Base-by-base conservation (phyloP, 2,888 invertebrate genomes). In the Drosophila rellima region DNA sequence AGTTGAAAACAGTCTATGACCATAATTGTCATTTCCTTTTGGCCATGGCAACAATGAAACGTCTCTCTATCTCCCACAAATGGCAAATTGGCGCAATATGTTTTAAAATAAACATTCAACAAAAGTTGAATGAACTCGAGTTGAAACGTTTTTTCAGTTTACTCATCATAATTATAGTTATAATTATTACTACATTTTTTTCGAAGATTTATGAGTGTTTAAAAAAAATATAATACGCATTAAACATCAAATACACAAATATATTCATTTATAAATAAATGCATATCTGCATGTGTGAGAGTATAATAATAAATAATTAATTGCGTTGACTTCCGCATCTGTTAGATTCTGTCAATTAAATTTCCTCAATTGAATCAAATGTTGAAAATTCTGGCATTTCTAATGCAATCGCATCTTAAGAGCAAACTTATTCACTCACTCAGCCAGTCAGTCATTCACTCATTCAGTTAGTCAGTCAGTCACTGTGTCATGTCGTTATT, bases 311-410 rank as follows among this genome's bases (percentile, higher is more conserved):
- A 47, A 47, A 45, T 59, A 47, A 31, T 65, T 37, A 39, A 42
- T 54, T 59, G 18, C 13, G 13, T 13, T 55, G 44, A 67, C 56
- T 75, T 75, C 78, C 75, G 75, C 78, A 63, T 66, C 44, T 62
- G 74, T 20, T 47, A 35, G 59, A 35, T 47, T 63, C 31, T 59
- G 17, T 47, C 72, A 73, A 72, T 72, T 72, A 57, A 72, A 62
- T 62, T 54, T 56, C 54, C 52, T 35, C 55, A 55, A 61, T 61
- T 20, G 45, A 56, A 52, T 50, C 13, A 39, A 65, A 57, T 64
- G 56, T 26, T 51, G 31, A 35, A 56, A 63, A 48, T 42, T 48
- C 48, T 35, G 0, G 8, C 31, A 40, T 31, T 40, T 44, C 47
- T 37, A 48, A 52, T 52, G 45, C 37, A 61, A 57, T 40, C 57